A percentile compares a stretch with the other conserved stretches of the same genome.
These are phyloP conservation scores for Yponomeuta cagnagella DNA, from an alignment of 2,888 invertebrate species.

Conservation along the genomic window DNA sequence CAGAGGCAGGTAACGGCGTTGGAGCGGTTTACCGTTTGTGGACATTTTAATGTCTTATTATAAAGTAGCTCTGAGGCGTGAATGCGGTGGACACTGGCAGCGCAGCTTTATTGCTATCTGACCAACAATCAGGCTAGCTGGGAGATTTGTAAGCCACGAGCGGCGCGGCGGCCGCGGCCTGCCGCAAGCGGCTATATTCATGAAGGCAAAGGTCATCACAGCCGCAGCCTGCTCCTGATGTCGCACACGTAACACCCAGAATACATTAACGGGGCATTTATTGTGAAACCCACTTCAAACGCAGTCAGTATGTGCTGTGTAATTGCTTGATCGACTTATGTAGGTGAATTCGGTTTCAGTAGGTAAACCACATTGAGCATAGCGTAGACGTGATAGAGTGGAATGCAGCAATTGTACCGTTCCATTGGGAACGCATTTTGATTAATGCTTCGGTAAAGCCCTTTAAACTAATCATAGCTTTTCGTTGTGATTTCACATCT, in stretches of 20 bases:
- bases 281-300: not conserved
- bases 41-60: constrained; percentile 36
- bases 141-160: constrained; percentile 16
- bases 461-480: constrained; percentile 51
- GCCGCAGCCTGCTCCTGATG: constrained; percentile 6
- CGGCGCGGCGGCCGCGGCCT: not conserved
- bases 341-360: constrained; percentile 1
- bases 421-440: constrained; percentile 26
- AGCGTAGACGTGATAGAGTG: not conserved
- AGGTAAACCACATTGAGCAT: not conserved
- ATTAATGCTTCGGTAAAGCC: constrained; percentile 47
- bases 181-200: constrained; percentile 6
- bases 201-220: constrained; percentile 11
- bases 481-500: constrained; percentile 46
- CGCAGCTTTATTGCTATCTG: constrained; percentile 17
- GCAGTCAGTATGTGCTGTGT: not conserved
- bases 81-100: constrained; percentile 13
- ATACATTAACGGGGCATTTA: constrained; percentile 3
- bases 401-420: constrained; percentile 12
- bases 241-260: not conserved
- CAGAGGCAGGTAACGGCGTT: constrained; percentile 43
- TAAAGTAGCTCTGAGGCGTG: constrained; percentile 18
- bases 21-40: constrained; percentile 41
- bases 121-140: constrained; percentile 15
- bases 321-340: constrained; percentile 1